These are phyloP conservation scores for Apeira syringaria DNA, from an alignment of 2,888 invertebrate species.

Conservation along the genomic window DNA sequence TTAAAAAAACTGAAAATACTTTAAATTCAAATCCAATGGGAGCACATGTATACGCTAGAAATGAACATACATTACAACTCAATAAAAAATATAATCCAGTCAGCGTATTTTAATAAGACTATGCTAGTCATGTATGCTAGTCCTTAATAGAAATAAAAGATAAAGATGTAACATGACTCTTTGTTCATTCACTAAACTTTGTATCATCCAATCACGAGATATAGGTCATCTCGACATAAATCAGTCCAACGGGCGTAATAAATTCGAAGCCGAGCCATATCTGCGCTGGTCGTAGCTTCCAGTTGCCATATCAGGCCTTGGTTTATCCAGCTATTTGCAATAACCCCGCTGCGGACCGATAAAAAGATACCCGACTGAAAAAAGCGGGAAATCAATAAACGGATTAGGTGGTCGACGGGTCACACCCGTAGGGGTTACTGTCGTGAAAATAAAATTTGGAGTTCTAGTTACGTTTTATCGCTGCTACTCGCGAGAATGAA, in stretches of 20 bases:
- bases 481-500: not conserved
- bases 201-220: slow-evolving; percentile 24
- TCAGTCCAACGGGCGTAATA: slow-evolving; percentile 23
- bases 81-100: too few relatives aligned
- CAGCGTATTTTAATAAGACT: too few relatives aligned
- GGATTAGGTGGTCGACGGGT: slow-evolving; percentile 30
- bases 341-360: slow-evolving; percentile 23
- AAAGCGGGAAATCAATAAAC: slow-evolving; percentile 37
- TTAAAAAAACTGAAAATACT: too few relatives aligned
- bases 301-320: slow-evolving; percentile 21
- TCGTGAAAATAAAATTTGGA: slow-evolving; percentile 3
- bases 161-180: not conserved
- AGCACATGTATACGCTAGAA: too few relatives aligned
- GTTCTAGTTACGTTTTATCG: not conserved
- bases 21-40: too few relatives aligned
- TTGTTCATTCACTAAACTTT: slow-evolving; percentile 16
- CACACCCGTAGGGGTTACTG: slow-evolving; percentile 8
- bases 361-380: slow-evolving; percentile 32
- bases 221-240: slow-evolving; percentile 24
- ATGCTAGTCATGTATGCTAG: too few relatives aligned
- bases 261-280: slow-evolving; percentile 23
- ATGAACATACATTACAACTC: too few relatives aligned
- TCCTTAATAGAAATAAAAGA: not conserved
- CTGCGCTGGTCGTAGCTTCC: slow-evolving; percentile 8
- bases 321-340: slow-evolving; percentile 25